Percentiles rank a stretch among this genome's conserved stretches.
Conservation (phyloP, 2,888 invertebrate genomes). For the Lasioglossum morio region DNA sequence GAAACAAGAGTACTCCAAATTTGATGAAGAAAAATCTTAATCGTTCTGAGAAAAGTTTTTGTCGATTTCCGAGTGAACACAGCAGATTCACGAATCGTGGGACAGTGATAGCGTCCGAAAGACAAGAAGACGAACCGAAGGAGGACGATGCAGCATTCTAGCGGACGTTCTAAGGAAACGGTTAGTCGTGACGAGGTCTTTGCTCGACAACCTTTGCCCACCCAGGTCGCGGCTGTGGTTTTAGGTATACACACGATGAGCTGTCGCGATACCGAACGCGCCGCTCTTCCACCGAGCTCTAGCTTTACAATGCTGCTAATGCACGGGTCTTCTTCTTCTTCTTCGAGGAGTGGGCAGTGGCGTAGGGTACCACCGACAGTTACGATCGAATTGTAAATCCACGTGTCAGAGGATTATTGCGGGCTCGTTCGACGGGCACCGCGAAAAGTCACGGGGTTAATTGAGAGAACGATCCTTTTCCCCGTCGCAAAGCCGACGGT, state of each 20-base stretch:
- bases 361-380: slow-evolving; percentile 54
- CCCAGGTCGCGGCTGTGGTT: slow-evolving; percentile 63
- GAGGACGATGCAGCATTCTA: slow-evolving; percentile 14
- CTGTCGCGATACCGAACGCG: slow-evolving; percentile 66
- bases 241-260: slow-evolving; percentile 56
- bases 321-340: slow-evolving; percentile 52
- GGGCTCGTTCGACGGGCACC: slow-evolving; percentile 24
- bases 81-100: neutral
- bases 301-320: slow-evolving; percentile 68
- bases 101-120: neutral
- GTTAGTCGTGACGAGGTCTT: slow-evolving; percentile 60
- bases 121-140: slow-evolving; percentile 7
- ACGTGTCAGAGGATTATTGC: slow-evolving; percentile 33
- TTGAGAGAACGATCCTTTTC: slow-evolving; percentile 44
- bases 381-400: slow-evolving; percentile 62
- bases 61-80: neutral
- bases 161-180: slow-evolving; percentile 49
- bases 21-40: neutral
- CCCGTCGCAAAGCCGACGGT: neutral
- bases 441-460: slow-evolving; percentile 39
- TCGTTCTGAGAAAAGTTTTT: too few species aligned
- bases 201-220: slow-evolving; percentile 69
- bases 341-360: slow-evolving; percentile 53
- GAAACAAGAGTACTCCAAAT: neutral
- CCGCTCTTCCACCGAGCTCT: slow-evolving; percentile 50